These are phyloP conservation scores for Ciconia nigra DNA, from an alignment of 2,797 vertebrate species.

Conservation along the genomic window DNA sequence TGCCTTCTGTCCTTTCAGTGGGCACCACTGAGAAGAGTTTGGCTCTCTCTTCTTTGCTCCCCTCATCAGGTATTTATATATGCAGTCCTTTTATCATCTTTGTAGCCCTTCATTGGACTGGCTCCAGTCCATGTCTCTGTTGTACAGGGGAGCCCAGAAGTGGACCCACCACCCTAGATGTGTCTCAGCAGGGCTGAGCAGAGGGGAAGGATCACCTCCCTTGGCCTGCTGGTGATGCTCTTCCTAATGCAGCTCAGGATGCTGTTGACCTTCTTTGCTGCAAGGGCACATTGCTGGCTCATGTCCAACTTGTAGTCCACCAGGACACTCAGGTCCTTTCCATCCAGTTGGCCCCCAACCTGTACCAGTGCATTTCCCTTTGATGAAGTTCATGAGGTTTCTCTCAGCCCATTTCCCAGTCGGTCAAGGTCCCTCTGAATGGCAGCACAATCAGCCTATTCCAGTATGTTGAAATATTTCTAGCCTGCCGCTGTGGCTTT, in stretches of 20 bases:
- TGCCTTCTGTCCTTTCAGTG: neutral
- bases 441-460: neutral
- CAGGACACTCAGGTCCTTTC: neutral
- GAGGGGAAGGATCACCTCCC: neutral
- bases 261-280: neutral
- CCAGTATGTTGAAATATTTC: neutral
- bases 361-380: neutral
- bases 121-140: neutral
- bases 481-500: neutral
- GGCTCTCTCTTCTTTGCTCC: neutral
- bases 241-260: neutral
- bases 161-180: neutral
- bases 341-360: neutral
- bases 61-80: neutral
- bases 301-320: neutral
- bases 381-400: neutral
- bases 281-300: neutral
- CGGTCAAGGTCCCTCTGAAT: neutral
- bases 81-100: neutral
- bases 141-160: neutral
- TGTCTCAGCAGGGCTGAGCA: neutral
- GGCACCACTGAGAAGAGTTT: neutral
- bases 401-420: neutral
- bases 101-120: neutral
- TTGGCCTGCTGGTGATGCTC: neutral